A percentile compares a stretch with the other conserved stretches of the same genome.
Evolutionary conservation across 2,888 invertebrate species (phyloP).

Genomic region (Pristionchus arcanus): DNA sequence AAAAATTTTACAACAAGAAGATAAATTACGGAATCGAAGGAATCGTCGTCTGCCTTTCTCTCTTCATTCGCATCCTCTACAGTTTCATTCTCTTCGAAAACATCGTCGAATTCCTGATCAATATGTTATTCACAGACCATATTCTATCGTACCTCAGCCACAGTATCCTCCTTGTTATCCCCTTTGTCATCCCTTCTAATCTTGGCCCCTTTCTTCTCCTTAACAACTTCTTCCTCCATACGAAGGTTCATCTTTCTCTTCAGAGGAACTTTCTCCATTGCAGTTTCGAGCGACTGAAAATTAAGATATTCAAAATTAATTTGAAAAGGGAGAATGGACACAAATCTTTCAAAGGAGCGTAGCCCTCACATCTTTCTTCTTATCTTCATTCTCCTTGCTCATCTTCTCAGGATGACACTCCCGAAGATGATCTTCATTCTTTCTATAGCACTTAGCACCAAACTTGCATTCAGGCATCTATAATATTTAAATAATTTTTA

Average conservation of each 20-base stretch:
- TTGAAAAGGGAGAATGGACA: not conserved
- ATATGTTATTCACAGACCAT: not conserved
- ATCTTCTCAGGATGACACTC: constrained; percentile 82
- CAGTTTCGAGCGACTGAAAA: not conserved
- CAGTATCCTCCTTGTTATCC: not conserved
- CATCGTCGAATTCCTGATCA: not conserved
- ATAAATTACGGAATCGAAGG: not conserved
- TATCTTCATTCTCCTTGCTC: not conserved
- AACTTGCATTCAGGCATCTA: constrained; percentile 85
- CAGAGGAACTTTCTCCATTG: not conserved
- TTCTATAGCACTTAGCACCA: constrained; percentile 89
- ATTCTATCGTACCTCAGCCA: not conserved
- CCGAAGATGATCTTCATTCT: constrained; percentile 86
- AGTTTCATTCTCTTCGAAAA: not conserved
- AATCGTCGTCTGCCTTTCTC: not conserved
- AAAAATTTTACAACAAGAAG: no score
- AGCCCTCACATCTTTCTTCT: not conserved
- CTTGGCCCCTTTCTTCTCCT: constrained; percentile 22
- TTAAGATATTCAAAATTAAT: not conserved
- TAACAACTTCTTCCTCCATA: not conserved
- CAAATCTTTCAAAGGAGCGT: not conserved
- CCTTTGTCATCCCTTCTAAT: not conserved
- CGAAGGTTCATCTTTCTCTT: not conserved
- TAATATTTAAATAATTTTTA: no score
- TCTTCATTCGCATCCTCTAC: not conserved